phyloP scores from a whole-genome alignment of 2,113 vertebrate species.

The Rhadina sibilatrix region DNA sequence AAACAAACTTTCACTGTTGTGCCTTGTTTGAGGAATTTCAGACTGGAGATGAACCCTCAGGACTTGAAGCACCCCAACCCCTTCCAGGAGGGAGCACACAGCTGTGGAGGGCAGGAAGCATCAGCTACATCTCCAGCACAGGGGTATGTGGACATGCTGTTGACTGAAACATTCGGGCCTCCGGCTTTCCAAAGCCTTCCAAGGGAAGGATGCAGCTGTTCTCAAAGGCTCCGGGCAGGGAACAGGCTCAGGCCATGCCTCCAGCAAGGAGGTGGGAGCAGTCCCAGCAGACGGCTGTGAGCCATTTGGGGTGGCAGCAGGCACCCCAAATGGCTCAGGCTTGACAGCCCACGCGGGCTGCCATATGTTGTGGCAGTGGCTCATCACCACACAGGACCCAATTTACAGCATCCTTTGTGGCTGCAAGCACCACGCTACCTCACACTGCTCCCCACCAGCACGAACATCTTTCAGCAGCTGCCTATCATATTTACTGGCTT shows the following conservation, averaged over 20 bases:
- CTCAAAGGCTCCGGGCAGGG: background rate
- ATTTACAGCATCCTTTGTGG: background rate
- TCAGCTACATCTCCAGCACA: background rate
- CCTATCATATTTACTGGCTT: background rate
- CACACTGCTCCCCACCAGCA: background rate
- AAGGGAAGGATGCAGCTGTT: background rate
- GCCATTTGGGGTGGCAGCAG: constrained; percentile 42
- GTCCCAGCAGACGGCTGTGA: constrained; percentile 29
- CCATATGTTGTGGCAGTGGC: constrained; percentile 21
- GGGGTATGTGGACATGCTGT: background rate
- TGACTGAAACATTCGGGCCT: background rate
- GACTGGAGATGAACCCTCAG: background rate
- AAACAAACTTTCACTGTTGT: constrained; percentile 10
- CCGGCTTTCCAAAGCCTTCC: background rate
- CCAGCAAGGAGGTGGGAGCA: constrained; percentile 28
- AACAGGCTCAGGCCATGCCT: background rate
- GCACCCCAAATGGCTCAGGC: background rate
- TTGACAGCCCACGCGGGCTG: constrained; percentile 30
- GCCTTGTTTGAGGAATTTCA: constrained; percentile 8
- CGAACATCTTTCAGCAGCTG: background rate
- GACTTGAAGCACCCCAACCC: background rate
- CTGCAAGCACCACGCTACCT: background rate
- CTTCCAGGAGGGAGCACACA: background rate
- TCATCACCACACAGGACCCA: constrained; percentile 25
- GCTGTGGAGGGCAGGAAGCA: background rate